These are phyloP conservation scores for Anthophora plumipes DNA, from an alignment of 2,888 invertebrate species.

Conservation along the genomic window DNA sequence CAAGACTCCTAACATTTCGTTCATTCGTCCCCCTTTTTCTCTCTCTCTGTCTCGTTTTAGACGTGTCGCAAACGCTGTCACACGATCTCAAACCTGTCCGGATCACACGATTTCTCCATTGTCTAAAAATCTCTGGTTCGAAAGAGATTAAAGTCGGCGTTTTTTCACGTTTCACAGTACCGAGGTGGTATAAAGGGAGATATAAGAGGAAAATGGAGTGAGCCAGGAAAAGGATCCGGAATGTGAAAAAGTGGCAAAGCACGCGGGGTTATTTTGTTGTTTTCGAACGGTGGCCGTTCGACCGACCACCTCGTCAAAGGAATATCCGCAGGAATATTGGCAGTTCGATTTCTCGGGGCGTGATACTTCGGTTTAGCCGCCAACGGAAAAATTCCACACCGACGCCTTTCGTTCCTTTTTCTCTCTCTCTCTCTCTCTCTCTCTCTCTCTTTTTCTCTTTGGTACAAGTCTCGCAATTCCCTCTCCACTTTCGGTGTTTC, in stretches of 20 bases:
- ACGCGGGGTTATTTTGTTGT: constrained; percentile 58
- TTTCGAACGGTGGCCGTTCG: constrained; percentile 34
- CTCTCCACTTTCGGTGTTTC: constrained; percentile 3
- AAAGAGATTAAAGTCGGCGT: too few species aligned
- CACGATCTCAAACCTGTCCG: not conserved
- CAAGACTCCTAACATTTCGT: not conserved
- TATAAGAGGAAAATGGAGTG: constrained; percentile 23
- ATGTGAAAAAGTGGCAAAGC: constrained; percentile 37
- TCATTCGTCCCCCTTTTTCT: too few species aligned
- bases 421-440: too few species aligned
- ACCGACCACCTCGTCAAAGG: constrained; percentile 45
- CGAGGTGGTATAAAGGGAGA: constrained; percentile 11
- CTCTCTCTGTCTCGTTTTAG: too few species aligned
- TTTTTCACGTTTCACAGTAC: too few species aligned
- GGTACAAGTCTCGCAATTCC: constrained; percentile 6
- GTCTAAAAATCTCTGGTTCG: not conserved
- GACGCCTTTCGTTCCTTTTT: too few species aligned
- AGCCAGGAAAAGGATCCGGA: not conserved
- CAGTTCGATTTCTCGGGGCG: constrained; percentile 53
- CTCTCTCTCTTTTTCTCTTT: too few species aligned
- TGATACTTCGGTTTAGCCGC: too few species aligned
- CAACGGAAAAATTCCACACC: too few species aligned
- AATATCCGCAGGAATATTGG: constrained; percentile 50
- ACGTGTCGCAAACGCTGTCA: not conserved
- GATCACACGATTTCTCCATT: constrained; percentile 29